Evolutionary conservation across 1,140 invertebrate genomes (phyloP), one percentile per base, ranked within the genome.

Genomic region (Caerostris darwini): DNA sequence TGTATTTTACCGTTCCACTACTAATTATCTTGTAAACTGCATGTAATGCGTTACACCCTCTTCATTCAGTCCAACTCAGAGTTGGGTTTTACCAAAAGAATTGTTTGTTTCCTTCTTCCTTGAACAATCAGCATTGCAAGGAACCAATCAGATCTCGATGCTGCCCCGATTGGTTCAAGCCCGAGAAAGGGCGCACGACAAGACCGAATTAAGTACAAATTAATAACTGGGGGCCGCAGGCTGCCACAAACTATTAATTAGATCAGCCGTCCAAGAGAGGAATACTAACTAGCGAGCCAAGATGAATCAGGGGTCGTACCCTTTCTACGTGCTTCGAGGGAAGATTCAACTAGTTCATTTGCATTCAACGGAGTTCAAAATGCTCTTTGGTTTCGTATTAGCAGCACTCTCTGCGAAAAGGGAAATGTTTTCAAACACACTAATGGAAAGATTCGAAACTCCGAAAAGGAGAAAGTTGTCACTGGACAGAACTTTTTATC

Each of bases 201-300:
- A 50, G 53, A 82, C 12, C 19, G 71, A 81, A 91, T 91, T 91
- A 91, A 91, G 90, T 91, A 82, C 90, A 91, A 91, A 91, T 91
- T 91, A 91, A 91, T 91, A 91, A 91, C 71, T 89, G n/a, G 64
- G 3, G 14, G 64, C 64, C 64, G 58, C 19, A 61, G 57, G 57
- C 50, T 19, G 3, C 64, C 61, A 64, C 54, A 58, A 91, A 91
- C 90, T 91, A 90, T 90, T 90, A 91, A 91, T 91, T 91, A 91
- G 90, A 91, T 67, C 87, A 89, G 69, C 90, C n/a, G 56, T 91
- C 57, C 59, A 91, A 82, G 56, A 81, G 53, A 59, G 69, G 88
- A 81, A 91, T 91, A 91, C 90, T 91, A 91, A 91, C 19, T 7
- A 90, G 89, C 4, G 50, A 83, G 61, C 19, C 56, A 19, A 82